Base-by-base conservation (phyloP, 2,113 vertebrate species). In the Rana temporaria region DNA sequence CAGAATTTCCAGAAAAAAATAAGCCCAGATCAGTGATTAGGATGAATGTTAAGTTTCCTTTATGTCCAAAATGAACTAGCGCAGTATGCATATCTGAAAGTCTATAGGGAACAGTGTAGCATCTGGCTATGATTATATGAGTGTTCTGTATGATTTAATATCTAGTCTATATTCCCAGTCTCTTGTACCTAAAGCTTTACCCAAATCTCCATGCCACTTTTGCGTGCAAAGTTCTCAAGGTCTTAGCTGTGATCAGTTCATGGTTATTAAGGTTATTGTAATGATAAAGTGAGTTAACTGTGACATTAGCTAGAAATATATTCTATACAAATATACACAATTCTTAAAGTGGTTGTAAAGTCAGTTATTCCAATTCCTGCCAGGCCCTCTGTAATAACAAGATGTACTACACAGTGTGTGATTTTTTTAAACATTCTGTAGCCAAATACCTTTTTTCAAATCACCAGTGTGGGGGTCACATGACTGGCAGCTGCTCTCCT, bases 101-200 rank as follows among this genome's bases (percentile, higher is more conserved):
- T 32, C 56, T 62, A 62, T 7, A 75, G 72, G 57, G 56, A 59
- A 24, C 16, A 60, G 22, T 62, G 7, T 22, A 22, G 30, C 72
- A 75, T 75, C 56, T 75, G 72, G 56, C 38, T 38, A 22, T 62
- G 56, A 75, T 75, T 60, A 75, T 22, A 42, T 16, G 26, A 75
- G 30, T 62, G 56, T 42, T 75, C 72, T 42, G 3, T 11, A 19
- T 75, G 56, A 75, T 75, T 57, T 75, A 75, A 75, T 62, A 75
- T 75, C 56, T 75, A 75, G 57, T 75, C 72, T 17, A 6, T 75
- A 75, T 75, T 60, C 72, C 72, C 56, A 42, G 59, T 74, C 56
- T 38, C 71, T 24, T 60, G 6, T n/a, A 74, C 17, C 14, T 24
- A 30, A 16, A 20, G 56, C 30, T 42, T 75, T 75, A 60, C 57